Conservation (phyloP, 2,797 vertebrate species). For the Tokudaia muenninki region DNA sequence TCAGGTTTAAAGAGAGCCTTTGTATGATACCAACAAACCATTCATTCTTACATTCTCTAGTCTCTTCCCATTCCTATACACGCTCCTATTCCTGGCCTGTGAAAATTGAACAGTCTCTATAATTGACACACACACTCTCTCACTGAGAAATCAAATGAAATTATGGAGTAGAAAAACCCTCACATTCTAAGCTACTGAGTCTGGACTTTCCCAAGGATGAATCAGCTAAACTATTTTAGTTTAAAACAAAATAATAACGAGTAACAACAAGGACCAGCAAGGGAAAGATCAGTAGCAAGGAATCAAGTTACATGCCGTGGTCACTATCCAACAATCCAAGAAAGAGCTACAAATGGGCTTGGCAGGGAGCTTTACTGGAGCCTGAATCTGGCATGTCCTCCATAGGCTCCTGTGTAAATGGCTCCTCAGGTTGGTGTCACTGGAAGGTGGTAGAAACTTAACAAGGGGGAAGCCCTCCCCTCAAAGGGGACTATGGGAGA, state of each 20-base stretch:
- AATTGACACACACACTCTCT: not conserved
- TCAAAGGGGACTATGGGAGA: not conserved
- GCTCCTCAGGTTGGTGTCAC: not conserved
- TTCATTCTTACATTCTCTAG: not conserved
- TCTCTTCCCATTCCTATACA: not conserved
- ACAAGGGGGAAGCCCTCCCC: not conserved
- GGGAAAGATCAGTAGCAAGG: not conserved
- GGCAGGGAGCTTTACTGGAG: not conserved
- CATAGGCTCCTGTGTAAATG: not conserved
- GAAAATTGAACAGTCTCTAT: constrained; percentile 12
- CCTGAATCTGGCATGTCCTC: not conserved
- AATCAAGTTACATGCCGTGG: not conserved
- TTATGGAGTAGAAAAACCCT: not conserved
- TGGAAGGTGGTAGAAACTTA: not conserved
- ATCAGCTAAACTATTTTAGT: not conserved
- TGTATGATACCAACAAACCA: not conserved
- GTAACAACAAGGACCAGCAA: not conserved
- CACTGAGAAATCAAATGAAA: not conserved
- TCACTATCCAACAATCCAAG: not conserved
- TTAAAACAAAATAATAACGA: not conserved
- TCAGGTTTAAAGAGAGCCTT: not conserved
- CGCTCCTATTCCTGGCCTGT: not conserved
- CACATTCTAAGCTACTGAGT: not conserved
- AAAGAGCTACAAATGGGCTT: not conserved
- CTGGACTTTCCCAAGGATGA: not conserved